Percentiles rank a stretch among this genome's conserved stretches.
Conservation (phyloP, 1,140 invertebrate species). For the Melipona quadrifasciata region DNA sequence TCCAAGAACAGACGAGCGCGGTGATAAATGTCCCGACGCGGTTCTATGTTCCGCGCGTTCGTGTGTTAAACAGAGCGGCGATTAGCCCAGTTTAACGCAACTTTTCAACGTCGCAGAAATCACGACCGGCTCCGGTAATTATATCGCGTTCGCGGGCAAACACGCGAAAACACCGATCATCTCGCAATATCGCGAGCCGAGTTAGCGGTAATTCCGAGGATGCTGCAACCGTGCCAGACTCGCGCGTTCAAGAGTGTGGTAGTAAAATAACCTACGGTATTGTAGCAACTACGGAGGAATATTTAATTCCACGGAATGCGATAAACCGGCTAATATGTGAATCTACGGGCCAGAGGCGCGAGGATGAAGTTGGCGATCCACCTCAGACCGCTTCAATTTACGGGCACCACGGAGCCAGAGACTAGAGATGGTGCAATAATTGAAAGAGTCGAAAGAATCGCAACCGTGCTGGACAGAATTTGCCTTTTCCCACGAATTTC, state of each 20-base stretch:
- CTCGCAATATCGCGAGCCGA: constrained; percentile 1
- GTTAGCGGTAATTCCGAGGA: constrained; percentile 45
- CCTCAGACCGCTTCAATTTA: constrained; percentile 43
- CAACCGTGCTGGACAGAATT: no score
- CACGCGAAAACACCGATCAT: constrained; percentile 4
- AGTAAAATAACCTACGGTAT: constrained; percentile 62
- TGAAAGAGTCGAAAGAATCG: constrained; percentile 24
- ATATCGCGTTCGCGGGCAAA: background rate
- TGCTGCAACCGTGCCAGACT: constrained; percentile 11
- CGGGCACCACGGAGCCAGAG: constrained; percentile 6
- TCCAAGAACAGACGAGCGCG: background rate
- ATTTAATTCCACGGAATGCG: constrained; percentile 63
- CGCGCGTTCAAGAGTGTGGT: constrained; percentile 13
- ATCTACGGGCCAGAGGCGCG: constrained; percentile 32
- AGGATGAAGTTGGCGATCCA: constrained; percentile 44
- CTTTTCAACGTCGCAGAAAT: constrained; percentile 12
- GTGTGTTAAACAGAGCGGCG: background rate
- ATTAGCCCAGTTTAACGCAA: constrained; percentile 19
- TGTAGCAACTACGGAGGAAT: constrained; percentile 43
- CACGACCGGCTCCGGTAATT: constrained; percentile 28
- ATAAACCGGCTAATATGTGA: constrained; percentile 58
- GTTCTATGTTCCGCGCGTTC: background rate
- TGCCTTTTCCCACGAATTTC: background rate
- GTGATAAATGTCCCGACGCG: background rate
- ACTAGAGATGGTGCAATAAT: background rate